Evolutionary conservation across 1,140 invertebrate genomes (phyloP).

Genomic region (Penaeus indicus): DNA sequence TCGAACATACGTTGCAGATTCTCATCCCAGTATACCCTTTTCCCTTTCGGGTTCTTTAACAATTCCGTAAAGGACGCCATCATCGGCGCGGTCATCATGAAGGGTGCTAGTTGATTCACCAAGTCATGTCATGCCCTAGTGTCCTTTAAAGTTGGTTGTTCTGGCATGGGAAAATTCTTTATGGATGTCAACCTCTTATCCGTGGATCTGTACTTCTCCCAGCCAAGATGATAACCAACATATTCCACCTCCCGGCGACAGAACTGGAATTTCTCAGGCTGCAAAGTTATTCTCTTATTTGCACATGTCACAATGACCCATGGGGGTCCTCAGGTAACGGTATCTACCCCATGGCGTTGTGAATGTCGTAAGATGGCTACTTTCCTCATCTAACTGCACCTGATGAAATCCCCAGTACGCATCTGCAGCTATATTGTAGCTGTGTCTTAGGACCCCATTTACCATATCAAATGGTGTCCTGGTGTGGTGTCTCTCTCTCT

Average conservation of each 20-base stretch:
- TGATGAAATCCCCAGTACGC: constrained; percentile 37
- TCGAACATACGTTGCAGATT: no score
- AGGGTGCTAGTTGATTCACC: no score
- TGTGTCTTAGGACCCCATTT: not conserved
- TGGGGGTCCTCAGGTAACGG: no score
- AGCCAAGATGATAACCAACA: constrained; percentile 3
- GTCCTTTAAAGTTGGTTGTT: not conserved
- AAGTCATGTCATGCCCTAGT: not conserved
- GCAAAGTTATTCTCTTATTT: not conserved
- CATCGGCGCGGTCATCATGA: no score
- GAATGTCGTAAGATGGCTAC: constrained; percentile 33
- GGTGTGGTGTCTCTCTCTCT: constrained; percentile 29
- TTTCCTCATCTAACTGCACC: constrained; percentile 36
- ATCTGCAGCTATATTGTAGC: constrained; percentile 36
- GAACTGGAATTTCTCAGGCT: constrained; percentile 24
- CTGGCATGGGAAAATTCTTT: not conserved
- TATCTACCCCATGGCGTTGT: not conserved
- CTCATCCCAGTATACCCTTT: no score
- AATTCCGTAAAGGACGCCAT: no score
- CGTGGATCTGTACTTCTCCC: not conserved
- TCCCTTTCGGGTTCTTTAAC: no score
- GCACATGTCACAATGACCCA: not conserved
- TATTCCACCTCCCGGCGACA: not conserved
- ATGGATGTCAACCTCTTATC: not conserved
- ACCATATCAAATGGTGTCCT: constrained; percentile 45